Evolutionary conservation across 2,888 invertebrate species (phyloP), one percentile per base, ranked within the genome.

Genomic region (Meiosimyza platycephala): DNA sequence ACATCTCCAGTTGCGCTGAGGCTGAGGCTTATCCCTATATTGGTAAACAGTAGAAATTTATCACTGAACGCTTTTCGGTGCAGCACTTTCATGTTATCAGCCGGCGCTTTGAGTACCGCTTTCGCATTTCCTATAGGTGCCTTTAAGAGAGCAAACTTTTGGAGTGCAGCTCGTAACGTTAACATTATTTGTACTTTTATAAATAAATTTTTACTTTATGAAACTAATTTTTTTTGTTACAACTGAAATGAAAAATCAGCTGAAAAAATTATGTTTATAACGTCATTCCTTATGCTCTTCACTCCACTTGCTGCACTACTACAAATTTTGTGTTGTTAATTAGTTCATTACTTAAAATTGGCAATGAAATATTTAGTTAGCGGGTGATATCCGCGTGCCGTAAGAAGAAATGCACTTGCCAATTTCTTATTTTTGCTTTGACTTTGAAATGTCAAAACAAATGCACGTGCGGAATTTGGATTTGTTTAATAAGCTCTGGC

Each of bases 1-100:
- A 92, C 78, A 84, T 97, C 97, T 18, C 96, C 97, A 11, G 90
- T 79, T 1, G 91, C 91, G n/a, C 95, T 95, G 63, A 96, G 89
- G 1, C 90, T 87, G 73, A 93, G 88, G 0, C 95, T 95, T 79
- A 97, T 90, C 47, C 90, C 89, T 6, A 95, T 90, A 88, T 97
- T 97, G 63, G 96, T 96, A 77, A 91, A 89, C 68, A 95, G 88
- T 76, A 95, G 88, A 87, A 93, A 92, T 84, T 91, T 93, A 54
- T 87, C 85, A 80, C 88, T 89, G 81, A 93, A 93, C 54, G 91
- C 91, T 76, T 80, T 84, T 60, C 86, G 80, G 47, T 87, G 81
- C 50, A 78, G 65, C 54, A 11, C 71, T 51, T 57, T 64, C 0
- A 66, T 15, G 40, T 40, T 40, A 40, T 40, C 9, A 6, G 40